Evolutionary conservation across 2,888 invertebrate genomes (phyloP).

Genomic region (Gonocerus acuteangulatus): DNA sequence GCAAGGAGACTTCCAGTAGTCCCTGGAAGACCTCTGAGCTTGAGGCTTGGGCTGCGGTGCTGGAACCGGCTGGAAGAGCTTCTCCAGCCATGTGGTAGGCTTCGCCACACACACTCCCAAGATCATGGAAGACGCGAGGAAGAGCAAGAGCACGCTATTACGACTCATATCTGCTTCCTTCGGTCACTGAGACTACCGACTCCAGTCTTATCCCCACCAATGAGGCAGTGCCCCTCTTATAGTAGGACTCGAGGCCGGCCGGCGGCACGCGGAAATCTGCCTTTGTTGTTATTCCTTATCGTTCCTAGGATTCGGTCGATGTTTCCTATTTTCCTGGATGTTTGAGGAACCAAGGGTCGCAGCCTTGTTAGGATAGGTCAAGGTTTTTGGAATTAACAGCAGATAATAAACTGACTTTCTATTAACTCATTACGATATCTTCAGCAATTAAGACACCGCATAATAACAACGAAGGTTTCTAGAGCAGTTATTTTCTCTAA

Average conservation of each 20-base stretch:
- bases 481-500: no score
- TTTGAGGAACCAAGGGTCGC: no score
- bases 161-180: constrained; percentile 14
- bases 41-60: background rate
- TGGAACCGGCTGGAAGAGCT: background rate
- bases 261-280: background rate
- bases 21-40: constrained; percentile 31
- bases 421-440: no score
- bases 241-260: background rate
- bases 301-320: no score
- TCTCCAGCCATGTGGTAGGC: constrained; percentile 1
- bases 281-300: background rate
- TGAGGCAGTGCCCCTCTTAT: constrained; percentile 6
- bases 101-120: background rate
- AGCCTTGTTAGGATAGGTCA: no score
- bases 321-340: no score
- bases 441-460: no score
- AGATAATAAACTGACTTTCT: no score
- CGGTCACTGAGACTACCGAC: background rate
- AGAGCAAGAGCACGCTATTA: constrained; percentile 7
- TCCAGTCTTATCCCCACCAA: background rate
- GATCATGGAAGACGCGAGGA: background rate
- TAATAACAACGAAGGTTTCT: no score
- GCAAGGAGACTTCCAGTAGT: constrained; percentile 61
- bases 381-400: no score